phyloP scores from a whole-genome alignment of 2,888 invertebrate species.

The Hirtodrosophila histrioides region DNA sequence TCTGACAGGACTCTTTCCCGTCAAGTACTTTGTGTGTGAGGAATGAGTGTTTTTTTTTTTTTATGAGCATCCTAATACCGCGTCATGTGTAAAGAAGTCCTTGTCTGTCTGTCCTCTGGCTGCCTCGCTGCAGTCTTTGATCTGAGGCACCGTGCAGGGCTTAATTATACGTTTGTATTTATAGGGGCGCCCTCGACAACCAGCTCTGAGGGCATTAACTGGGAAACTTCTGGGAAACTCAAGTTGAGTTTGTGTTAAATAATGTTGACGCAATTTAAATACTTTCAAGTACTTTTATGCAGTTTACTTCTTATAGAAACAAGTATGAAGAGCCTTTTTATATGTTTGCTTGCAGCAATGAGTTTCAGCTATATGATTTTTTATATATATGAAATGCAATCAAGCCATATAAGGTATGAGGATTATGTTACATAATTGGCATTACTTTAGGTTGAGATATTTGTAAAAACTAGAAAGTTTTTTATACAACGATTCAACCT shows the following conservation, averaged over 20 bases:
- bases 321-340: too few species aligned
- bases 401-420: too few species aligned
- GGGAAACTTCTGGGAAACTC: neutral
- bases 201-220: neutral
- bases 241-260: neutral
- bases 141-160: constrained; percentile 11
- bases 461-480: too few species aligned
- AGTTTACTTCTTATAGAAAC: neutral
- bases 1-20: neutral
- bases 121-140: constrained; percentile 21
- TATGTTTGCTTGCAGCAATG: too few species aligned
- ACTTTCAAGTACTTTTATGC: neutral
- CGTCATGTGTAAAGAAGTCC: constrained; percentile 15
- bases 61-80: constrained; percentile 25
- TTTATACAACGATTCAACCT: too few species aligned
- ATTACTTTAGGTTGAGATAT: too few species aligned
- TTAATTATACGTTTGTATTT: constrained; percentile 36
- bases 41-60: constrained; percentile 4
- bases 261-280: neutral
- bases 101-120: neutral
- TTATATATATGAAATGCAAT: too few species aligned
- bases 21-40: constrained; percentile 10
- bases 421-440: too few species aligned
- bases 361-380: too few species aligned
- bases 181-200: constrained; percentile 8